phyloP scores from a whole-genome alignment of 2,797 vertebrate genomes.

The Siniperca undulata region DNA sequence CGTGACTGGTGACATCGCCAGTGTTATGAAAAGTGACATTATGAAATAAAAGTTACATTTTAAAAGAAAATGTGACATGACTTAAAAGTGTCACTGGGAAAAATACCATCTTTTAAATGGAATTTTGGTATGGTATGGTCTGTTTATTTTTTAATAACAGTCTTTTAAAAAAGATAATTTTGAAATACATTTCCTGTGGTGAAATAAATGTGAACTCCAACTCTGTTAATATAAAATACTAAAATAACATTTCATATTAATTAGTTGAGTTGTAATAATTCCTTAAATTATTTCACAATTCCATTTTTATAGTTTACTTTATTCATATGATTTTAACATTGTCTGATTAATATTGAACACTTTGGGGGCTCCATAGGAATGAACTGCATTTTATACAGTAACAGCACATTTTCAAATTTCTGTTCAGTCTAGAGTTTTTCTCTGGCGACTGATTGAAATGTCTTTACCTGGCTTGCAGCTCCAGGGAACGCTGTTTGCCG shows the following conservation, averaged over 20 bases:
- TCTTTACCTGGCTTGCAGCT: constrained; percentile 93
- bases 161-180: not conserved
- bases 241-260: no score
- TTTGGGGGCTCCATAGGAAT: not conserved
- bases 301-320: not conserved
- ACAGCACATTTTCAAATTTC: not conserved
- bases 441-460: not conserved
- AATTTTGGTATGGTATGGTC: not conserved
- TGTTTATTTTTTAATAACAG: not conserved
- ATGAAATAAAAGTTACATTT: not conserved
- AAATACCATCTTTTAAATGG: not conserved
- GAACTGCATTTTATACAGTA: not conserved
- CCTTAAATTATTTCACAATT: not conserved
- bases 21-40: not conserved
- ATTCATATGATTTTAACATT: not conserved
- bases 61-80: not conserved
- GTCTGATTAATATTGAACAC: not conserved
- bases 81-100: not conserved
- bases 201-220: no score
- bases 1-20: not conserved
- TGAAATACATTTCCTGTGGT: no score
- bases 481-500: constrained; percentile 93
- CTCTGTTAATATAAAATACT: no score
- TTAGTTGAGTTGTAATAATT: not conserved
- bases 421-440: not conserved